A percentile compares a stretch with the other conserved stretches of the same genome.
phyloP scores from a whole-genome alignment of 2,797 vertebrate genomes.

The Taeniopygia guttata region DNA sequence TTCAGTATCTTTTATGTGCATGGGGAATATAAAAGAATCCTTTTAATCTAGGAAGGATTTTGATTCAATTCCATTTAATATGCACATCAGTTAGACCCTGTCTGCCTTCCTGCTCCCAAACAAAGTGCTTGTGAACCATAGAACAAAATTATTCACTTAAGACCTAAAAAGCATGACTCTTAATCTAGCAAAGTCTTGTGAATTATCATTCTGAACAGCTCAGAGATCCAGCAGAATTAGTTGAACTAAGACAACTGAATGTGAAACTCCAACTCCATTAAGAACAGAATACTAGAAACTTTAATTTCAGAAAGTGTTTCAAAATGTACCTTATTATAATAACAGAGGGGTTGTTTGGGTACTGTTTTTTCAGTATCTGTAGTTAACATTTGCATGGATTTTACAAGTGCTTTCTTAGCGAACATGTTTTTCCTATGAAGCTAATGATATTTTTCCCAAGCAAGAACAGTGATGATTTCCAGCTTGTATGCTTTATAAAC shows the following conservation, averaged over 20 bases:
- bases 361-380: background rate
- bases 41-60: background rate
- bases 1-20: background rate
- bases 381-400: background rate
- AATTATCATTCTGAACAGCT: background rate
- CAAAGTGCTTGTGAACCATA: background rate
- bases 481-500: background rate
- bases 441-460: background rate
- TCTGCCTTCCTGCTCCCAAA: background rate
- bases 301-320: background rate
- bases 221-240: background rate
- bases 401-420: background rate
- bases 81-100: background rate
- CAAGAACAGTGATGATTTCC: background rate
- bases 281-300: slow-evolving; percentile 17
- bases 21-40: background rate
- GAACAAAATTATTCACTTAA: background rate
- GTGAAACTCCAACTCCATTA: background rate
- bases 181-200: background rate
- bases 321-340: background rate
- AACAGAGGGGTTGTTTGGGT: background rate
- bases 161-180: background rate
- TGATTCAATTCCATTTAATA: background rate
- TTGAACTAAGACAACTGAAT: background rate
- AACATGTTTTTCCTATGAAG: background rate